phyloP scores from a whole-genome alignment of 1,140 invertebrate species.

The Caenorhabditis inopinata region DNA sequence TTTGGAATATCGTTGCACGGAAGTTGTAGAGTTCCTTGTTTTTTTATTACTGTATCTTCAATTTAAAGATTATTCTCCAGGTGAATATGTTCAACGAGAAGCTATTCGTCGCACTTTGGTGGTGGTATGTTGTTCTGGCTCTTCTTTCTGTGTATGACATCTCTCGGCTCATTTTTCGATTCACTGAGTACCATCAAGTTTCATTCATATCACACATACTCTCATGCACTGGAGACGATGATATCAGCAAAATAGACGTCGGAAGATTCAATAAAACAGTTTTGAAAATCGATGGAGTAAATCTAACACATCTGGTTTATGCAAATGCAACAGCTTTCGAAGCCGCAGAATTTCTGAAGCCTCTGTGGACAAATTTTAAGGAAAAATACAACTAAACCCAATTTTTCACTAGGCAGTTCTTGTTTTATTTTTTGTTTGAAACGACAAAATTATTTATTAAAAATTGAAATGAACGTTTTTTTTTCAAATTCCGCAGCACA shows the following conservation, averaged over 20 bases:
- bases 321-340: conserved; percentile 38
- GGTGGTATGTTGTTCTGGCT: conserved; percentile 64
- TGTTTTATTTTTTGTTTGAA: too few relatives aligned
- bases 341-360: conserved; percentile 30
- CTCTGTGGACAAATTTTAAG: conserved; percentile 15
- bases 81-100: conserved; percentile 68
- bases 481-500: too few relatives aligned
- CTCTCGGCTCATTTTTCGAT: conserved; percentile 50
- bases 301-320: conserved; percentile 16
- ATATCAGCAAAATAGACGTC: conserved; percentile 6
- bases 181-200: neutral
- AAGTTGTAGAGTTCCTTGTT: too few relatives aligned
- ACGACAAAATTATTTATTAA: too few relatives aligned
- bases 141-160: conserved; percentile 57
- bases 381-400: conserved; percentile 2
- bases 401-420: too few relatives aligned
- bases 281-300: conserved; percentile 29
- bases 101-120: conserved; percentile 67
- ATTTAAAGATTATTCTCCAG: conserved; percentile 57
- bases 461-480: too few relatives aligned
- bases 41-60: too few relatives aligned
- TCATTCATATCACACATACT: neutral
- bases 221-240: neutral
- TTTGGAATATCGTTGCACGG: too few relatives aligned
- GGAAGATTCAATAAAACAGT: conserved; percentile 20